Base-by-base conservation (phyloP, 2,888 invertebrate species). In the Noctua pronuba region DNA sequence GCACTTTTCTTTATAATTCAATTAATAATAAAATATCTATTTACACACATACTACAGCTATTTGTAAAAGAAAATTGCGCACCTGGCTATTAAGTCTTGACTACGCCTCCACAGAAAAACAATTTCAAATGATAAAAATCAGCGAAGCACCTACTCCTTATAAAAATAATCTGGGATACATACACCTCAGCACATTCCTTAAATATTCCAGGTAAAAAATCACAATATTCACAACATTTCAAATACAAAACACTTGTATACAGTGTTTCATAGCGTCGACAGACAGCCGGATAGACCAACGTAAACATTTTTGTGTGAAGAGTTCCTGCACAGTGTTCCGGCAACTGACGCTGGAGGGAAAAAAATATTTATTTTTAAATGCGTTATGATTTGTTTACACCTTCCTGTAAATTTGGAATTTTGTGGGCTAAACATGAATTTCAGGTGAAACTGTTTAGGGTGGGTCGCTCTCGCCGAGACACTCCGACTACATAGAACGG, bases 281-380 rank as follows among this genome's bases (percentile, higher is more conserved):
- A 73, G 75, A 81, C 73, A 77, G 46, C 76, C 75, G 80, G 84
- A 83, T 75, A 52, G 52, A 24, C 52, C 52, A 78, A 81, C 77
- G 52, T 87, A 86, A 86, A 87, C 85, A 87, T 66, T 73, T 67
- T 75, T 71, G 65, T 46, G 65, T 70, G 35, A 31, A 62, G 79
- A 77, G 76, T 77, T 75, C 76, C 78, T 86, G 85, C 67, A 75
- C 62, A 78, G 75, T 77, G 85, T 69, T 60, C 67, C 64, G 72
- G 69, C 72, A 65, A 75, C 38, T 46, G 68, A 66, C n/a, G 41
- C 60, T 46, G 62, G 72, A 66, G 18, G n/a, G 49, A 66, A 68
- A 62, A 69, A 65, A 41, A 65, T 31, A 41, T 79, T 67, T 73
- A 73, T 67, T 67, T 72, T 72, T 68, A 55, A 55, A 81, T 75